Conservation (phyloP, 2,888 invertebrate genomes). For the Troilus luridus region DNA sequence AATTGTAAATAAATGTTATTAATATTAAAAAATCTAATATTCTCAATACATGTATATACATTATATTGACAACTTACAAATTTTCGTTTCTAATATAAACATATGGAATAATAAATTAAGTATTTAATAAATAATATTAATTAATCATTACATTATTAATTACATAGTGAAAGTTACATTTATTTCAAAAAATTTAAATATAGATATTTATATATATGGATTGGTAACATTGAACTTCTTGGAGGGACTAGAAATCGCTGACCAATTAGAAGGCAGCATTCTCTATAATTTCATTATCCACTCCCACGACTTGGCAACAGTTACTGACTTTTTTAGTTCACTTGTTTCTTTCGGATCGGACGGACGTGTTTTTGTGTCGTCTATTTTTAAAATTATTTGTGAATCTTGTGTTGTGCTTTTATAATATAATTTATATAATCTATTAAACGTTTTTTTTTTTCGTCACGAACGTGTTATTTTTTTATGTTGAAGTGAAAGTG, state of each 20-base stretch:
- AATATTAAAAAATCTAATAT: too few relatives aligned
- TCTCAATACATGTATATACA: too few relatives aligned
- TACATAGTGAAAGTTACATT: background rate
- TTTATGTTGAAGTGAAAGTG: too few relatives aligned
- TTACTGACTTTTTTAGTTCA: background rate
- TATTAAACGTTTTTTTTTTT: too few relatives aligned
- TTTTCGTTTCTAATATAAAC: too few relatives aligned
- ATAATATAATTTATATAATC: background rate
- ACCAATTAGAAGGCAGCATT: background rate
- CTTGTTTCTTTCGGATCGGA: background rate
- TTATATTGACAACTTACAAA: too few relatives aligned
- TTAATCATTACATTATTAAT: too few relatives aligned
- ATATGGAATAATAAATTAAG: background rate
- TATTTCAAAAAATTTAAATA: background rate
- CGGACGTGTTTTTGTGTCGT: background rate
- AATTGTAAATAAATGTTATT: too few relatives aligned
- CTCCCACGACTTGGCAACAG: background rate
- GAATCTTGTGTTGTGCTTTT: background rate
- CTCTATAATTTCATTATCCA: slow-evolving; percentile 2
- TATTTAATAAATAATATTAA: background rate
- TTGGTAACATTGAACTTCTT: background rate
- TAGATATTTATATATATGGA: background rate
- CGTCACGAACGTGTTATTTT: too few relatives aligned
- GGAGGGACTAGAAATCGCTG: background rate
- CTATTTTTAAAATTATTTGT: background rate